Percentiles rank a stretch among this genome's conserved stretches.
Conservation (phyloP, 2,888 invertebrate genomes). For the Leptura quadrifasciata region DNA sequence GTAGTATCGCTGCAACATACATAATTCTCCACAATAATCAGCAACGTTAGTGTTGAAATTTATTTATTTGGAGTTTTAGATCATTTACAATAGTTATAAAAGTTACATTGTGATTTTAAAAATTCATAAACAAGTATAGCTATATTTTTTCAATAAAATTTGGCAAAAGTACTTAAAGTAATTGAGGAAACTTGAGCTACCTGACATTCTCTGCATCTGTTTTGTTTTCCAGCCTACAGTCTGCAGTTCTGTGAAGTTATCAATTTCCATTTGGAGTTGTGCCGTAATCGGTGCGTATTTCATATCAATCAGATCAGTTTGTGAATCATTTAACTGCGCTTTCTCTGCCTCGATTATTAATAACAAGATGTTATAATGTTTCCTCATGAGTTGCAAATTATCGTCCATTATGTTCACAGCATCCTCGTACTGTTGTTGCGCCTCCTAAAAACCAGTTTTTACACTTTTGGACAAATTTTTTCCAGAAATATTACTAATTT, state of each 20-base stretch:
- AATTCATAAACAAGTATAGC: slow-evolving; percentile 27
- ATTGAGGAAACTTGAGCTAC: slow-evolving; percentile 48
- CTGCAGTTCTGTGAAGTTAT: slow-evolving; percentile 59
- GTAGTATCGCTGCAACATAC: slow-evolving; percentile 57
- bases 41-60: slow-evolving; percentile 4
- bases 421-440: slow-evolving; percentile 63
- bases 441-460: slow-evolving; percentile 55
- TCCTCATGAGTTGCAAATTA: slow-evolving; percentile 58
- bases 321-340: slow-evolving; percentile 57
- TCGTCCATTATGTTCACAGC: slow-evolving; percentile 61
- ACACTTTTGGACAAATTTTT: background rate
- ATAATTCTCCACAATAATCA: slow-evolving; percentile 23
- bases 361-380: slow-evolving; percentile 58
- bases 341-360: slow-evolving; percentile 62
- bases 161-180: slow-evolving; percentile 45
- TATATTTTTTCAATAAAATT: slow-evolving; percentile 42
- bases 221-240: slow-evolving; percentile 61
- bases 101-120: slow-evolving; percentile 3
- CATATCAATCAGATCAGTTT: slow-evolving; percentile 57
- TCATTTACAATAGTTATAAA: background rate
- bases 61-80: slow-evolving; percentile 27
- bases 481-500: slow-evolving; percentile 57
- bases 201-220: slow-evolving; percentile 55
- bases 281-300: slow-evolving; percentile 58
- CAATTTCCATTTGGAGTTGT: slow-evolving; percentile 58